Conservation (phyloP, 2,888 invertebrate species). For the Carabus problematicus region DNA sequence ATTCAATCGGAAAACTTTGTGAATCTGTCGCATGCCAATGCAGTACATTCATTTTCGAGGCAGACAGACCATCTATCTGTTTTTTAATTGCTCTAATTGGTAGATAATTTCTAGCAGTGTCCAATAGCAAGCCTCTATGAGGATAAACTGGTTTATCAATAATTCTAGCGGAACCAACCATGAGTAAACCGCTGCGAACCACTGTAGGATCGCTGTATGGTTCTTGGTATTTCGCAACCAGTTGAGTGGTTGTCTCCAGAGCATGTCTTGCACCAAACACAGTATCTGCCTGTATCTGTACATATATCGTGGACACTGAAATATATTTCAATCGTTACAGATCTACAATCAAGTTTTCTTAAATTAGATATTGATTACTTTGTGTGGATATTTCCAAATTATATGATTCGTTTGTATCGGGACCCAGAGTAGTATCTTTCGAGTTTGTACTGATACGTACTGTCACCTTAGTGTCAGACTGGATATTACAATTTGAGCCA, state of each 20-base stretch:
- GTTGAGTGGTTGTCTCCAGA: constrained; percentile 77
- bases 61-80: constrained; percentile 85
- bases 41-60: constrained; percentile 88
- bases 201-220: constrained; percentile 42
- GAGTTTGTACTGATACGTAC: constrained; percentile 65
- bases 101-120: constrained; percentile 88
- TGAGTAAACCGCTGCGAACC: constrained; percentile 63
- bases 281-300: constrained; percentile 60
- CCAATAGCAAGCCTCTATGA: constrained; percentile 87
- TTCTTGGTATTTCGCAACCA: constrained; percentile 61
- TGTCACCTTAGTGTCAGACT: constrained; percentile 63
- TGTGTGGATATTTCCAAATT: constrained; percentile 65
- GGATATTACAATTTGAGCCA: constrained; percentile 60
- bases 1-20: constrained; percentile 89
- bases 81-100: constrained; percentile 72
- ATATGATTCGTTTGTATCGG: constrained; percentile 77
- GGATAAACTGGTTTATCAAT: constrained; percentile 81
- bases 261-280: constrained; percentile 79
- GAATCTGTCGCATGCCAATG: constrained; percentile 94
- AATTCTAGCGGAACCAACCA: constrained; percentile 70
- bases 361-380: constrained; percentile 56
- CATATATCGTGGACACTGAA: constrained; percentile 4
- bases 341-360: neutral
- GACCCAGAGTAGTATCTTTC: constrained; percentile 63
- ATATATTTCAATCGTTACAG: constrained; percentile 11